Conservation (phyloP, 1,140 invertebrate genomes). For the Papilio glaucus region DNA sequence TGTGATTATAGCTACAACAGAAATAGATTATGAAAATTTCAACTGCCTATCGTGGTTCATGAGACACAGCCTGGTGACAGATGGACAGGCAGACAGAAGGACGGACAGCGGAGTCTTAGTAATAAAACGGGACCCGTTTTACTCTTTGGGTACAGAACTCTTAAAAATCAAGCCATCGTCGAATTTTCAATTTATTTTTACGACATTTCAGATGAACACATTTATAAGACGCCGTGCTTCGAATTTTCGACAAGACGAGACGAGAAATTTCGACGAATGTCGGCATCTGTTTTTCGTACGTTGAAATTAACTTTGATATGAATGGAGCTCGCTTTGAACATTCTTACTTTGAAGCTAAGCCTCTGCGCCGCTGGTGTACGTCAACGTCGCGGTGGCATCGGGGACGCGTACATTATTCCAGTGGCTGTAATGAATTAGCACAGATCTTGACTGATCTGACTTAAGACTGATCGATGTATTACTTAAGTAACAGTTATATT, state of each 20-base stretch:
- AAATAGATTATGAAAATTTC: too few relatives aligned
- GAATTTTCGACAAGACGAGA: conserved; percentile 17
- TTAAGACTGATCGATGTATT: conserved; percentile 19
- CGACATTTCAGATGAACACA: too few relatives aligned
- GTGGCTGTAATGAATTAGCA: conserved; percentile 13
- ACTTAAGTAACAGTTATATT: neutral
- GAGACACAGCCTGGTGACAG: too few relatives aligned
- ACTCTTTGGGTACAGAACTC: too few relatives aligned
- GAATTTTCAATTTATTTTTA: too few relatives aligned
- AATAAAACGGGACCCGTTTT: too few relatives aligned
- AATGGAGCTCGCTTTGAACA: neutral
- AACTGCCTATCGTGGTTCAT: too few relatives aligned
- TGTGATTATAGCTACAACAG: too few relatives aligned
- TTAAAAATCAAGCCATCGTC: too few relatives aligned
- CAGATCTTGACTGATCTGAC: conserved; percentile 15
- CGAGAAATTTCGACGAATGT: neutral
- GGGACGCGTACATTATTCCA: conserved; percentile 6
- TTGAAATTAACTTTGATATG: conserved; percentile 14
- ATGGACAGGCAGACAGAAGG: too few relatives aligned
- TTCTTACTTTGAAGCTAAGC: conserved; percentile 5
- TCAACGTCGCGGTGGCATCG: neutral
- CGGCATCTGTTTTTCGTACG: conserved; percentile 12
- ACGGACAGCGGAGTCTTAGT: too few relatives aligned
- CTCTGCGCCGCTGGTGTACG: neutral
- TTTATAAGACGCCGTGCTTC: neutral